Evolutionary conservation across 1,140 invertebrate genomes (phyloP), one percentile per base, ranked within the genome.

Genomic region (Conus ventricosus): DNA sequence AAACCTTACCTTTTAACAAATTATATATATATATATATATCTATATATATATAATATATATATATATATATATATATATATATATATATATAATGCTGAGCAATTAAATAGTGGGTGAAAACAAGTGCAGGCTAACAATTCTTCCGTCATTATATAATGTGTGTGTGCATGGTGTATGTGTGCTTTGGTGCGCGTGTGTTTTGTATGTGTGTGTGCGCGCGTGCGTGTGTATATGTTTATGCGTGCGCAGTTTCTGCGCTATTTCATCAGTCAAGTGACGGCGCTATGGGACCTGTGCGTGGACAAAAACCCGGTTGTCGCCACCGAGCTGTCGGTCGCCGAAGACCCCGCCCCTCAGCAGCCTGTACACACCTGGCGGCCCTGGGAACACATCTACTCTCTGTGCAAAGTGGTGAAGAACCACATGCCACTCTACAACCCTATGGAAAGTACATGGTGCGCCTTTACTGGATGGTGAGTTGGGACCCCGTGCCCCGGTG

Each of bases 371-470:
- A 91, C 91, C 10, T 95, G 95, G 95, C 91, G 91, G 83, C 95
- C 95, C 27, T 95, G 95, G 95, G 95, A 95, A 89, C 95, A 95
- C 89, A 95, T 95, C 57, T 95, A 95, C 85, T 91, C 95, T 63
- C 90, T 95, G 67, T 94, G 92, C 84, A 95, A 95, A 90, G 93
- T 94, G 67, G 92, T 90, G 13, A 95, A 95, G 85, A 94, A 94
- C 20, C 94, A 94, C 89, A 87, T 95, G n/a, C 94, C 95, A 1
- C 89, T 92, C 57, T 95, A 95, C 88, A 95, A 95, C 90, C 90
- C 8, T 91, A 95, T 90, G 95, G 95, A 71, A 95, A 95, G 93
- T 95, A 95, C 92, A 93, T 92, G 10, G 94, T 95, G 82, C 91
- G 91, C 53, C 90, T 95, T 3, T 95, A 95, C 88, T 95, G 95